Base-by-base conservation (phyloP, 2,888 invertebrate genomes). In the Fragum fragum region DNA sequence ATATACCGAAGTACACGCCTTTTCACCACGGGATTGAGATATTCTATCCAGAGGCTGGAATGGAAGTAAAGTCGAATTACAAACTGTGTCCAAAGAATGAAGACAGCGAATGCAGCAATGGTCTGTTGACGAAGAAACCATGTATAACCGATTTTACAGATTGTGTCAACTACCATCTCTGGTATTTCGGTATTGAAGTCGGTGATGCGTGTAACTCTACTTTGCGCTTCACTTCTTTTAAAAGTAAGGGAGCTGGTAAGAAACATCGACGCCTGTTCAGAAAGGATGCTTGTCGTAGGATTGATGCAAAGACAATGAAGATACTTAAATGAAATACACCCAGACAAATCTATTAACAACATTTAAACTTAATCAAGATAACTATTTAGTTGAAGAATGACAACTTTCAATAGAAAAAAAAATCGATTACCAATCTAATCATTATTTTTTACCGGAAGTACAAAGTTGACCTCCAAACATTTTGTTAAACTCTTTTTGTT, bases 21-120 rank as follows among this genome's bases (percentile, higher is more conserved):
- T 81, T 72, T 55, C 84, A 84, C 47, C 80, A 80, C 21, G 29
- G 78, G 6, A 78, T 42, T 1, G 78, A 80, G 47, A 47, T 84
- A 0, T 81, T 73, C 47, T 84, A 84, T 21, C 78, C 75, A 1
- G 36, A 39, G 0, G 47, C 21, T 23, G 69, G 47, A 0, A 84
- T 84, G 78, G 53, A 42, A 0, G 26, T 42, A 11, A 28, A 42
- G 16, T 75, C 81, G 0, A 1, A n/a, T n/a, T 81, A 73, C 75
- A 73, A 21, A 0, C 2, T 26, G 1, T 84, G 84, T 57, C 29
- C 11, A 23, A 61, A 69, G 21, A 63, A 75, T 32, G 83, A 83
- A 68, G 77, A 80, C 55, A 14, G n/a, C 6, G 29, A 47, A 1
- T 83, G 83, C 29, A 72, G 72, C 23, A 32, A 72, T 26, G 71